phyloP scores from a whole-genome alignment of 2,113 vertebrate genomes.

The Hyperoodon ampullatus region DNA sequence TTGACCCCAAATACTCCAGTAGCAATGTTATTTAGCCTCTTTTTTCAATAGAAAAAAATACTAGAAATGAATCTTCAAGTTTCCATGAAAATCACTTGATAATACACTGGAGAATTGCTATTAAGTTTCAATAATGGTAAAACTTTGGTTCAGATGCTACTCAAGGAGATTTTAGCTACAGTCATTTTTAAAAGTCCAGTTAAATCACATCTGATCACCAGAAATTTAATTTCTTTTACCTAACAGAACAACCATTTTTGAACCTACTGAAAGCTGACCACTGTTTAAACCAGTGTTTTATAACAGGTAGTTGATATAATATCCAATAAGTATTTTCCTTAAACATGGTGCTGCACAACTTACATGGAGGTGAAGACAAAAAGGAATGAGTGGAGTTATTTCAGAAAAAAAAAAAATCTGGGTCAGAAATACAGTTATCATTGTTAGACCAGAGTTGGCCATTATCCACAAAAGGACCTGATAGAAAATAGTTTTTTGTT shows the following conservation, averaged over 20 bases:
- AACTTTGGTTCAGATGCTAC: neutral
- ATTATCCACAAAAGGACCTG: neutral
- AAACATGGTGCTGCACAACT: neutral
- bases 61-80: neutral
- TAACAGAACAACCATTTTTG: neutral
- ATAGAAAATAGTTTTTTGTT: neutral
- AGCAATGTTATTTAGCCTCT: neutral
- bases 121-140: conserved; percentile 27
- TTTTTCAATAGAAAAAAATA: conserved; percentile 12
- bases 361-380: neutral
- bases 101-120: neutral
- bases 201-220: neutral
- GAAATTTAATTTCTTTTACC: neutral
- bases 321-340: neutral
- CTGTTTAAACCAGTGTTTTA: neutral
- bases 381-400: neutral
- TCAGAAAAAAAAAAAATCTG: neutral
- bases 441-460: neutral
- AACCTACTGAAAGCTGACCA: neutral
- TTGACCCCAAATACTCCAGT: neutral
- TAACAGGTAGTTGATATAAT: neutral
- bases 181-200: conserved; percentile 9
- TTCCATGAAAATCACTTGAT: conserved; percentile 16
- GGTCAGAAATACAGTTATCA: neutral
- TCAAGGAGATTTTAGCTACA: neutral